phyloP scores from a whole-genome alignment of 2,888 invertebrate genomes.

The Leptinotarsa juncta region DNA sequence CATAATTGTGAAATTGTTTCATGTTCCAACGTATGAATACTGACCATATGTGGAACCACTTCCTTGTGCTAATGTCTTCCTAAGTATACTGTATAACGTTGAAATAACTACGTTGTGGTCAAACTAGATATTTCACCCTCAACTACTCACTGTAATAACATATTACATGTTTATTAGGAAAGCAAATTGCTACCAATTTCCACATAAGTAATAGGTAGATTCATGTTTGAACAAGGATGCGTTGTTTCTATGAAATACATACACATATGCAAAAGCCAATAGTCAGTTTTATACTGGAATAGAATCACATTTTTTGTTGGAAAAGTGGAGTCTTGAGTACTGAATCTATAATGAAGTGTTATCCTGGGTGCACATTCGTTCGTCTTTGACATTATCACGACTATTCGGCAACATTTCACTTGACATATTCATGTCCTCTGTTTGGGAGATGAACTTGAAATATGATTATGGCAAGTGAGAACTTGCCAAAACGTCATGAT shows the following conservation, averaged over 20 bases:
- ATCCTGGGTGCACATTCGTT: too few relatives aligned
- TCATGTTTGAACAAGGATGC: slow-evolving; percentile 3
- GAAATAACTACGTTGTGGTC: slow-evolving; percentile 33
- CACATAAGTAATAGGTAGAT: slow-evolving; percentile 12
- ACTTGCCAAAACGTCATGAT: too few relatives aligned
- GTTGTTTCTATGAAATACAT: slow-evolving; percentile 2
- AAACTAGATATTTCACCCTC: slow-evolving; percentile 37
- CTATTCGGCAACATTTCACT: too few relatives aligned
- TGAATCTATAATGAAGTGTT: too few relatives aligned
- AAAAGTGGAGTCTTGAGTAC: too few relatives aligned
- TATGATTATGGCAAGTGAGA: too few relatives aligned
- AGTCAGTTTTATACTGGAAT: neutral
- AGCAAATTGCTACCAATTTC: slow-evolving; percentile 37
- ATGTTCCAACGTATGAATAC: slow-evolving; percentile 16
- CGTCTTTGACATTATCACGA: too few relatives aligned
- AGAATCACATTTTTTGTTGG: too few relatives aligned
- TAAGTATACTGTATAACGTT: slow-evolving; percentile 32
- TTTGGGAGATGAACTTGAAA: too few relatives aligned
- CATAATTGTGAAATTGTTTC: slow-evolving; percentile 21
- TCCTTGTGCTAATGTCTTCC: slow-evolving; percentile 26
- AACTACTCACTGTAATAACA: slow-evolving; percentile 34
- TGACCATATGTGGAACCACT: slow-evolving; percentile 33
- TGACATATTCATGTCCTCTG: too few relatives aligned
- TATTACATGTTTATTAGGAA: slow-evolving; percentile 27
- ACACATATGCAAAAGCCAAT: neutral